These are phyloP conservation scores for Trissolcus basalis DNA, from an alignment of 1,140 invertebrate genomes.

Conservation along the genomic window DNA sequence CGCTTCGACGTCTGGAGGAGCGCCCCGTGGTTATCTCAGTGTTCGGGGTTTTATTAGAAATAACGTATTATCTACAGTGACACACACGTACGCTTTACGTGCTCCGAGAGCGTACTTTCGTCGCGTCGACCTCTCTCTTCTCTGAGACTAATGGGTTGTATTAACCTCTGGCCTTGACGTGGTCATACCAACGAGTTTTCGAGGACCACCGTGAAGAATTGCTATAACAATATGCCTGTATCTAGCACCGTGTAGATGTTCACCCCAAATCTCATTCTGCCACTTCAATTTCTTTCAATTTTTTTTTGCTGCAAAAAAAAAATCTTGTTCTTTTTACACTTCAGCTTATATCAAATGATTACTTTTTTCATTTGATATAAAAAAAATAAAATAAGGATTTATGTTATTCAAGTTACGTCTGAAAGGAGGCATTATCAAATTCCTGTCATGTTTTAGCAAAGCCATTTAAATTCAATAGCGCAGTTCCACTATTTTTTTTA, in stretches of 20 bases:
- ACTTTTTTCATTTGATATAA: too few relatives aligned
- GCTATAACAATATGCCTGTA: neutral
- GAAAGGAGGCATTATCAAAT: too few relatives aligned
- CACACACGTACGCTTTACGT: slow-evolving; percentile 50
- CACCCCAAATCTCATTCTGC: too few relatives aligned
- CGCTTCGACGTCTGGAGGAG: slow-evolving; percentile 5
- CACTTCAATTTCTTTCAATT: too few relatives aligned
- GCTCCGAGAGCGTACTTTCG: slow-evolving; percentile 55
- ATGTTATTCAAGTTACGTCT: too few relatives aligned
- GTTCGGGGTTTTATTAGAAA: slow-evolving; percentile 46
- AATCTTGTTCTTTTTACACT: too few relatives aligned
- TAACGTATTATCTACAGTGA: slow-evolving; percentile 48
- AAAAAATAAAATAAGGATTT: too few relatives aligned
- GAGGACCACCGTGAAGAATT: slow-evolving; percentile 40
- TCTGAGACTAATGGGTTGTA: slow-evolving; percentile 64
- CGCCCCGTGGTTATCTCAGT: neutral
- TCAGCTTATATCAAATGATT: too few relatives aligned
- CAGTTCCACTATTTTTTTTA: too few relatives aligned
- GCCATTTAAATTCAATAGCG: too few relatives aligned
- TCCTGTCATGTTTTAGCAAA: too few relatives aligned
- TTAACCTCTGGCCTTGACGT: slow-evolving; percentile 54
- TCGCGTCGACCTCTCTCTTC: slow-evolving; percentile 49
- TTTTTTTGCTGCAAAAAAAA: too few relatives aligned
- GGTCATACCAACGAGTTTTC: slow-evolving; percentile 36
- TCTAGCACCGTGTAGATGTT: neutral